Evolutionary conservation across 1,140 invertebrate genomes (phyloP).

Genomic region (Schlechtendalia chinensis): DNA sequence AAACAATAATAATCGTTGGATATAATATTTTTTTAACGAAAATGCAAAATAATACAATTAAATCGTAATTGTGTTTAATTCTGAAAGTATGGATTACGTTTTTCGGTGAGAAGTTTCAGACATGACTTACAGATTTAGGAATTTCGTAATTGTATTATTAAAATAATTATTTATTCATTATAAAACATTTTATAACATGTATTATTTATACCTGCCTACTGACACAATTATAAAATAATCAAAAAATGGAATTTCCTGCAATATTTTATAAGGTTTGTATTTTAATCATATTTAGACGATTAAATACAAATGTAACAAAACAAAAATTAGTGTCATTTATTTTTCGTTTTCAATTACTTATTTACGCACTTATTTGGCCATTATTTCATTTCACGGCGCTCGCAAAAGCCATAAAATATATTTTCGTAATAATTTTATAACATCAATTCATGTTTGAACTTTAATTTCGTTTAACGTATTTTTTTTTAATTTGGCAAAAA

Average conservation of each 20-base stretch:
- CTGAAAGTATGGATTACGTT: not conserved
- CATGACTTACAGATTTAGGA: not conserved
- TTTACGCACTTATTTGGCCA: slow-evolving; percentile 26
- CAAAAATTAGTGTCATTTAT: slow-evolving; percentile 9
- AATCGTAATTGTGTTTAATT: not conserved
- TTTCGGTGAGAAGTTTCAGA: not conserved
- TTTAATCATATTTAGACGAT: slow-evolving; percentile 28
- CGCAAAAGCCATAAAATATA: not conserved
- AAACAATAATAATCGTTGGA: not conserved
- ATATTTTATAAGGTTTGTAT: not conserved
- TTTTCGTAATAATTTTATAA: not conserved
- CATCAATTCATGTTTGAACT: not conserved
- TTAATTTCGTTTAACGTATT: not conserved
- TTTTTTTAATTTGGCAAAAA: not conserved
- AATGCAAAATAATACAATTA: not conserved
- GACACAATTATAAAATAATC: slow-evolving; percentile 30
- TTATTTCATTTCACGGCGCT: not conserved
- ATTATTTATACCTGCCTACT: not conserved
- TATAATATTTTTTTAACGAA: not conserved
- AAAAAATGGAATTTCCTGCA: not conserved
- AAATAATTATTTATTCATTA: not conserved
- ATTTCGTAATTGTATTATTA: slow-evolving; percentile 13
- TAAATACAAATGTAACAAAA: slow-evolving; percentile 15
- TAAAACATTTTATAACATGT: too few relatives aligned
- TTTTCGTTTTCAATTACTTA: slow-evolving; percentile 17